These are phyloP conservation scores for Myiozetetes cayanensis DNA, from an alignment of 2,113 vertebrate species.

Conservation along the genomic window DNA sequence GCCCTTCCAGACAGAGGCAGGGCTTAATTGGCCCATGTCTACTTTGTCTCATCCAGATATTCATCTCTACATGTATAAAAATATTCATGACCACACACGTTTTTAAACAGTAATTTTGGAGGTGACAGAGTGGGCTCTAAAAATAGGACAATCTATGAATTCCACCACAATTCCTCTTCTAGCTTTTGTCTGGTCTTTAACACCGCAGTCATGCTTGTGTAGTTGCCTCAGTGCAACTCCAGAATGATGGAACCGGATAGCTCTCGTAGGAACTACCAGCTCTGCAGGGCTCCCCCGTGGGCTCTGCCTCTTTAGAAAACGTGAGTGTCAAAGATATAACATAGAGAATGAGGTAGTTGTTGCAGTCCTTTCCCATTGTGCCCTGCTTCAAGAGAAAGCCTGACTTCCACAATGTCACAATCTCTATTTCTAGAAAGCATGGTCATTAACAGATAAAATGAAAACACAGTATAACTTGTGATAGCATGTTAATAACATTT, in stretches of 20 bases:
- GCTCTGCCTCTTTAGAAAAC: background rate
- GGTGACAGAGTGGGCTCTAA: background rate
- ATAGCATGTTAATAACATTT: background rate
- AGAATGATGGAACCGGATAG: background rate
- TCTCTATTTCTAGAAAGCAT: background rate
- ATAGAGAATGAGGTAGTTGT: background rate
- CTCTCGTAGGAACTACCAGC: background rate
- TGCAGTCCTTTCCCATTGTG: background rate
- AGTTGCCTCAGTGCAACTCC: background rate
- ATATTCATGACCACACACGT: accelerated
- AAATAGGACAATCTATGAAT: background rate
- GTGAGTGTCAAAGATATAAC: background rate
- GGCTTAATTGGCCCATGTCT: background rate
- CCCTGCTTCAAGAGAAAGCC: background rate
- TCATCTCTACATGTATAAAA: background rate
- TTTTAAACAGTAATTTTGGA: background rate
- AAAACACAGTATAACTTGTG: background rate
- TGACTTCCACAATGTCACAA: background rate
- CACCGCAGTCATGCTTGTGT: background rate
- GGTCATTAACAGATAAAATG: background rate
- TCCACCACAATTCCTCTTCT: background rate
- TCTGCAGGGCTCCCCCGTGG: background rate
- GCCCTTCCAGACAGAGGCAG: background rate
- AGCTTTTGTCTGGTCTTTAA: background rate
- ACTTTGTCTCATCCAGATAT: background rate